Evolutionary conservation across 2,888 invertebrate genomes (phyloP).

Genomic region (Furcula furcula): DNA sequence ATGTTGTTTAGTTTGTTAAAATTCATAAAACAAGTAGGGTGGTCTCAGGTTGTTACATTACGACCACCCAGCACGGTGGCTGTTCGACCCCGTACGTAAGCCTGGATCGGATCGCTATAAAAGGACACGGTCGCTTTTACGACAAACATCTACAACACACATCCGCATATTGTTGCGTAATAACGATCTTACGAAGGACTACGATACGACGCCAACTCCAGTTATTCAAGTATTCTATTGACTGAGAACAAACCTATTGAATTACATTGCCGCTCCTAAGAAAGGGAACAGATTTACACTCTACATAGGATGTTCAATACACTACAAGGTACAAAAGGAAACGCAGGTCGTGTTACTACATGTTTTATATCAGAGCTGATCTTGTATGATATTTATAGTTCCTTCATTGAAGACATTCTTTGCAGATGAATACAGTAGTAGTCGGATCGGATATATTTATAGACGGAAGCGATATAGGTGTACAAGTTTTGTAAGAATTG

Average conservation of each 20-base stretch:
- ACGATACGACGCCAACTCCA: slow-evolving; percentile 54
- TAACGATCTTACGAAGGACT: slow-evolving; percentile 52
- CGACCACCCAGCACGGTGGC: slow-evolving; percentile 56
- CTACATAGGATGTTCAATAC: not conserved
- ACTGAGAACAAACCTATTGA: slow-evolving; percentile 37
- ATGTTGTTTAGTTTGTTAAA: slow-evolving; percentile 50
- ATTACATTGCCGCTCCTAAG: slow-evolving; percentile 29
- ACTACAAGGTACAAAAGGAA: not conserved
- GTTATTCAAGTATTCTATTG: slow-evolving; percentile 53
- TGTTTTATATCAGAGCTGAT: not conserved
- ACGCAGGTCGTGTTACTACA: not conserved
- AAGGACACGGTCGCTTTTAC: slow-evolving; percentile 63
- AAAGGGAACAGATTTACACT: slow-evolving; percentile 18
- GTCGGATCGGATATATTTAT: no score
- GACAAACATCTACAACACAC: slow-evolving; percentile 54
- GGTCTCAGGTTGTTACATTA: slow-evolving; percentile 53
- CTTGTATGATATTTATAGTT: not conserved
- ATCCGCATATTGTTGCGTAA: slow-evolving; percentile 48
- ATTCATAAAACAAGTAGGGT: slow-evolving; percentile 55
- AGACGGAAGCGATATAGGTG: no score
- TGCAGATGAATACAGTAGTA: no score
- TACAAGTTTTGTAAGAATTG: no score
- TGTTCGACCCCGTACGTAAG: slow-evolving; percentile 42
- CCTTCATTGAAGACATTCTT: no score
- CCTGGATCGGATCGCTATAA: slow-evolving; percentile 50